Percentiles rank a stretch among this genome's conserved stretches.
phyloP scores from a whole-genome alignment of 2,888 invertebrate species.

The Psylliodes chrysocephalus region DNA sequence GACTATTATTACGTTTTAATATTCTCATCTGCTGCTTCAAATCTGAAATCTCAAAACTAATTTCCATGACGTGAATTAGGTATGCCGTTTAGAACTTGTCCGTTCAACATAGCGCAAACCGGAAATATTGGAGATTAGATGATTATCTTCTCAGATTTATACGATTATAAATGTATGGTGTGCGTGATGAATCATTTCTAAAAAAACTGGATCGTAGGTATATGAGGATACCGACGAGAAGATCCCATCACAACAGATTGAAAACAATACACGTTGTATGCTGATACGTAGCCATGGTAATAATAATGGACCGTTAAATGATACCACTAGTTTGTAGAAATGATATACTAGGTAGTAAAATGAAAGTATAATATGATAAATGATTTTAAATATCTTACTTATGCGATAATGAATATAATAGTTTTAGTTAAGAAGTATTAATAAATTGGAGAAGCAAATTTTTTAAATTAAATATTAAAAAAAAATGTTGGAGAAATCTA shows the following conservation, averaged over 20 bases:
- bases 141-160: constrained; percentile 7
- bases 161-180: constrained; percentile 9
- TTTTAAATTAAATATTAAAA: no score
- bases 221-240: constrained; percentile 11
- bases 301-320: constrained; percentile 14
- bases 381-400: no score
- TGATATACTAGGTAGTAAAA: background rate
- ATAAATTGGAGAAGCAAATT: no score
- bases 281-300: background rate
- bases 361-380: background rate
- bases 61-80: background rate
- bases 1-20: no score
- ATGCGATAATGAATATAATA: no score
- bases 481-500: no score
- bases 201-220: background rate
- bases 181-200: background rate
- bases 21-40: no score
- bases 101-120: background rate
- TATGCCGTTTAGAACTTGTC: background rate
- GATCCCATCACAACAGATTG: constrained; percentile 11
- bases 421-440: no score
- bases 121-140: constrained; percentile 4
- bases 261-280: constrained; percentile 14
- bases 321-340: background rate
- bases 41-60: background rate